Evolutionary conservation across 2,797 vertebrate genomes (phyloP).

Genomic region (Sebastes matsubarae): DNA sequence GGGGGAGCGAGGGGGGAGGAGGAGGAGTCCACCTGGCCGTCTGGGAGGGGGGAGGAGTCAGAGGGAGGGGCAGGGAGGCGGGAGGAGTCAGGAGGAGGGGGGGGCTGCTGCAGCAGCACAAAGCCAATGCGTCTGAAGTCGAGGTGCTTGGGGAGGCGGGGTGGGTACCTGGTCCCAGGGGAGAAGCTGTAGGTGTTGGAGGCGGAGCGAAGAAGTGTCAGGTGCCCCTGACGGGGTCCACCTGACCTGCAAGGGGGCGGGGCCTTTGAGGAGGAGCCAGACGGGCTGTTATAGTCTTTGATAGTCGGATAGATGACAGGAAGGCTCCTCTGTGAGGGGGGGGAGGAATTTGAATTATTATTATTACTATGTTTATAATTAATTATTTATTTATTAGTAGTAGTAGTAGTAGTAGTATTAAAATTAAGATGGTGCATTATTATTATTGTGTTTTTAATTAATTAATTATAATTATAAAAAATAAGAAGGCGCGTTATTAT

Average conservation of each 20-base stretch:
- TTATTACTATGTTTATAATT: too few relatives aligned
- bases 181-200: conserved; percentile 53
- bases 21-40: not conserved
- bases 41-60: not conserved
- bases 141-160: conserved; percentile 67
- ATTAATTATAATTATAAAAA: too few relatives aligned
- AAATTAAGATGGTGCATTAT: too few relatives aligned
- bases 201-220: conserved; percentile 25
- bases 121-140: conserved; percentile 66
- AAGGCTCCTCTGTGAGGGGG: conserved; percentile 74
- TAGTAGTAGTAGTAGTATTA: not conserved
- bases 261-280: not conserved
- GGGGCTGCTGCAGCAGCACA: conserved; percentile 28
- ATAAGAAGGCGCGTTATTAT: too few relatives aligned
- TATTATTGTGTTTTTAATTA: too few relatives aligned
- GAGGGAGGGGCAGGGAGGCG: not conserved
- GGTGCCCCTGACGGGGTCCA: conserved; percentile 22
- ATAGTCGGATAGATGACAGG: conserved; percentile 66
- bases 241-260: not conserved
- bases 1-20: not conserved
- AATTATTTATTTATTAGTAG: too few relatives aligned
- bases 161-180: conserved; percentile 67
- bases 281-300: conserved; percentile 25
- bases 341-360: not conserved
- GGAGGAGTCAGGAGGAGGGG: not conserved